These are phyloP conservation scores for Hypsopygia costalis DNA, from an alignment of 2,888 invertebrate species.

Conservation along the genomic window DNA sequence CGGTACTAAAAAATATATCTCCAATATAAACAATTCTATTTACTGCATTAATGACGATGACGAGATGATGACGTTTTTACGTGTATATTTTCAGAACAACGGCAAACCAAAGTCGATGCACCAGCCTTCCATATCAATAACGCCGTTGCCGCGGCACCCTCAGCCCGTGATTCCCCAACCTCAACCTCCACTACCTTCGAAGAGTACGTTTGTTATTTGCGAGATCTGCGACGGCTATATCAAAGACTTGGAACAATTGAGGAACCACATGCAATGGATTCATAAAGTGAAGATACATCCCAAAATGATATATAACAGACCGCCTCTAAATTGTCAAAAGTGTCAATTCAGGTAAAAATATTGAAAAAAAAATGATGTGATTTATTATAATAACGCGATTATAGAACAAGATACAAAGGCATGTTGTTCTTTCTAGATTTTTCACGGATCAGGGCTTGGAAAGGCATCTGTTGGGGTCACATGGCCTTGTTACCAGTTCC, in stretches of 20 bases:
- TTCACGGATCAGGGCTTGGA: constrained; percentile 98
- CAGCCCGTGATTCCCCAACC: constrained; percentile 50
- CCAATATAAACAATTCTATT: too few species aligned
- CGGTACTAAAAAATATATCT: too few species aligned
- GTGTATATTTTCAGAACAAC: constrained; percentile 37
- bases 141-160: constrained; percentile 86
- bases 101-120: constrained; percentile 51
- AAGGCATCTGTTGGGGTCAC: constrained; percentile 95
- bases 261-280: constrained; percentile 99
- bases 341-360: constrained; percentile 86
- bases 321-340: constrained; percentile 97
- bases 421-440: constrained; percentile 80
- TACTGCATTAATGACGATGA: too few species aligned
- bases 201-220: constrained; percentile 94
- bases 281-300: constrained; percentile 98
- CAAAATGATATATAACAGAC: constrained; percentile 96
- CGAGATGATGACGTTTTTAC: too few species aligned
- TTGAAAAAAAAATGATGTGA: not conserved
- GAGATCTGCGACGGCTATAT: constrained; percentile 99
- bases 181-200: constrained; percentile 56
- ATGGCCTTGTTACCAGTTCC: constrained; percentile 96
- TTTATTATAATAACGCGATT: too few species aligned
- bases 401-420: too few species aligned
- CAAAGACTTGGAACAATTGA: constrained; percentile 94
- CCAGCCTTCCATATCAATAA: constrained; percentile 94